Conservation (phyloP, 2,888 invertebrate species). For the Hyalella azteca region DNA sequence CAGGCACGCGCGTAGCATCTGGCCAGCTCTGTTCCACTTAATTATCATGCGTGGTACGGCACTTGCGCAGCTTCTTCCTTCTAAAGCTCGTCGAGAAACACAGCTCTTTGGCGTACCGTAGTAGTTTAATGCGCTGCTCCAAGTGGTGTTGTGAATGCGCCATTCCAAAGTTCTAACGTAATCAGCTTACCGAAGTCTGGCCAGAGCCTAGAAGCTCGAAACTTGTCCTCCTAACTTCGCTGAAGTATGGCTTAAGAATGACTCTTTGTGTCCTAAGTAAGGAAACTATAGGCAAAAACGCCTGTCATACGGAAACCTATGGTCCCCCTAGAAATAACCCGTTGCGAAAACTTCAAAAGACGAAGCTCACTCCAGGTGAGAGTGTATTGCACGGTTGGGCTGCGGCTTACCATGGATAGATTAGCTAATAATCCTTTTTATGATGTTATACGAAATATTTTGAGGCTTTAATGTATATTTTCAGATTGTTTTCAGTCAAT, state of each 20-base stretch:
- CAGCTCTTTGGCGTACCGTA: background rate
- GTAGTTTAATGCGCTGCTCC: background rate
- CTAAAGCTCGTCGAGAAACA: background rate
- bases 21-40: too few relatives aligned
- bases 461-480: too few relatives aligned
- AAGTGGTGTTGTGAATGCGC: background rate
- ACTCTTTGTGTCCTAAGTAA: background rate
- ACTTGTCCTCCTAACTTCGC: slow-evolving; percentile 3
- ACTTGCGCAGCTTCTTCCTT: background rate
- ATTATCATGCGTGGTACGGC: background rate
- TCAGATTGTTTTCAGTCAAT: too few relatives aligned
- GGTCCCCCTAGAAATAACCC: background rate
- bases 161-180: background rate
- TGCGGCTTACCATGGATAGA: too few relatives aligned
- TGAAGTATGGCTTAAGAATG: slow-evolving; percentile 1
- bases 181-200: background rate
- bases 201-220: background rate
- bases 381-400: too few relatives aligned
- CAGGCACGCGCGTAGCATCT: too few relatives aligned
- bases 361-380: too few relatives aligned
- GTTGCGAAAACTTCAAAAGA: too few relatives aligned
- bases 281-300: background rate
- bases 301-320: background rate
- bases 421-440: too few relatives aligned
- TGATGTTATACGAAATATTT: too few relatives aligned